These are phyloP conservation scores for Megathymus violae DNA, from an alignment of 1,140 invertebrate species.

Conservation along the genomic window DNA sequence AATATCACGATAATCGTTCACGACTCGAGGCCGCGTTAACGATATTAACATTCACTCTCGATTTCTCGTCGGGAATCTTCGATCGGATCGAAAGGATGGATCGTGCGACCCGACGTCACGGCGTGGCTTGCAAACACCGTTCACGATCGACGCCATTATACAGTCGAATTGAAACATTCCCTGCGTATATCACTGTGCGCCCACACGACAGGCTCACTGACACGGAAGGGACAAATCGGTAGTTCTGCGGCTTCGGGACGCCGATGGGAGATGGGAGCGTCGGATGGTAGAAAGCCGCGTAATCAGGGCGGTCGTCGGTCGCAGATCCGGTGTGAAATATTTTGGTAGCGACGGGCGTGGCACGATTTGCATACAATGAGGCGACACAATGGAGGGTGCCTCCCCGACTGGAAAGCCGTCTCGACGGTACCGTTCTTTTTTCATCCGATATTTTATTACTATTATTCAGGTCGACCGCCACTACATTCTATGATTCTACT, in stretches of 20 bases:
- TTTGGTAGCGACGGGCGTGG: constrained; percentile 62
- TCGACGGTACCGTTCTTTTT: constrained; percentile 63
- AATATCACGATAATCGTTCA: background rate
- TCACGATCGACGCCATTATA: constrained; percentile 12
- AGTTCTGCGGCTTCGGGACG: constrained; percentile 47
- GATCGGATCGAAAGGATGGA: constrained; percentile 20
- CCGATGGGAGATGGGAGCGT: constrained; percentile 43
- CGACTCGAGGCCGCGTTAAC: background rate
- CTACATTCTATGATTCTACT: no score
- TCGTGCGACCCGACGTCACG: background rate
- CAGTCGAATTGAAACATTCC: no score
- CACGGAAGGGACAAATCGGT: constrained; percentile 71
- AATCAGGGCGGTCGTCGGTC: constrained; percentile 57
- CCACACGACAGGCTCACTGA: constrained; percentile 55
- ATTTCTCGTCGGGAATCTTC: background rate
- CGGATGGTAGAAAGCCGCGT: constrained; percentile 46
- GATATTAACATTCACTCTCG: constrained; percentile 2
- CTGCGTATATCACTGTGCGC: constrained; percentile 49
- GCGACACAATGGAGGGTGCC: constrained; percentile 60
- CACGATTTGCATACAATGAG: constrained; percentile 70
- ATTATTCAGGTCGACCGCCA: constrained; percentile 42
- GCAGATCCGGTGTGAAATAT: constrained; percentile 63
- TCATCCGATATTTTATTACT: constrained; percentile 56
- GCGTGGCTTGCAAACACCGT: no score
- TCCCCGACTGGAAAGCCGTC: constrained; percentile 51